phyloP scores from a whole-genome alignment of 1,140 invertebrate genomes.

The Habropoda laboriosa region DNA sequence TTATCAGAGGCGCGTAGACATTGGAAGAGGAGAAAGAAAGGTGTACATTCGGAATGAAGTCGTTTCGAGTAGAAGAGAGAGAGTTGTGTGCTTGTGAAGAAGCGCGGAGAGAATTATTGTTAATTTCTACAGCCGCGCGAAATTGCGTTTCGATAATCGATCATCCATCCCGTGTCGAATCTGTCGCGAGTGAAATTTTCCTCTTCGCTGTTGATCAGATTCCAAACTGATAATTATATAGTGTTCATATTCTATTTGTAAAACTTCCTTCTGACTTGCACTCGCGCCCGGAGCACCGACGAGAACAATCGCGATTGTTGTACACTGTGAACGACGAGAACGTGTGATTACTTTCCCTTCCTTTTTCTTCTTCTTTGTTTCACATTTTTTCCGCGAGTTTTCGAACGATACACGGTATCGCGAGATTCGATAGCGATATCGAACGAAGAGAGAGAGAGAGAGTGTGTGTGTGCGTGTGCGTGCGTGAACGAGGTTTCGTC shows the following conservation, averaged over 20 bases:
- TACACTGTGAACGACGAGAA: background rate
- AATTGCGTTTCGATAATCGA: conserved; percentile 1
- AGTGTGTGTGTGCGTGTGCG: background rate
- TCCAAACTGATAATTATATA: conserved; percentile 3
- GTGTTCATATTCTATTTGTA: conserved; percentile 30
- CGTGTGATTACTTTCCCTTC: no score
- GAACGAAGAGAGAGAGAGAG: background rate
- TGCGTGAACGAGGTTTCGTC: background rate
- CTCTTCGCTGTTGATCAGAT: conserved; percentile 23
- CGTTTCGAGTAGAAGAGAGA: conserved; percentile 3
- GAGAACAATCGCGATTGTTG: background rate
- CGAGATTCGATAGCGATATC: no score
- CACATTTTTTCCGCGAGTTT: no score
- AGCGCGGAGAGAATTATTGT: no score
- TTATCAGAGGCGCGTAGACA: background rate
- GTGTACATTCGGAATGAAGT: background rate
- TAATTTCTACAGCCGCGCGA: background rate
- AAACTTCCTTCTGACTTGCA: conserved; percentile 8
- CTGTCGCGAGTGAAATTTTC: conserved; percentile 18
- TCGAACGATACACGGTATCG: no score
- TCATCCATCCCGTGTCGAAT: conserved; percentile 10
- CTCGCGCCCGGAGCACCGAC: no score
- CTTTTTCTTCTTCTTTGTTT: no score
- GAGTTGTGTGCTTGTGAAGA: background rate
- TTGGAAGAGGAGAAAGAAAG: no score